These are phyloP conservation scores for Siderastrea siderea DNA, from an alignment of 92 coral and sea anemone species.

Conservation along the genomic window DNA sequence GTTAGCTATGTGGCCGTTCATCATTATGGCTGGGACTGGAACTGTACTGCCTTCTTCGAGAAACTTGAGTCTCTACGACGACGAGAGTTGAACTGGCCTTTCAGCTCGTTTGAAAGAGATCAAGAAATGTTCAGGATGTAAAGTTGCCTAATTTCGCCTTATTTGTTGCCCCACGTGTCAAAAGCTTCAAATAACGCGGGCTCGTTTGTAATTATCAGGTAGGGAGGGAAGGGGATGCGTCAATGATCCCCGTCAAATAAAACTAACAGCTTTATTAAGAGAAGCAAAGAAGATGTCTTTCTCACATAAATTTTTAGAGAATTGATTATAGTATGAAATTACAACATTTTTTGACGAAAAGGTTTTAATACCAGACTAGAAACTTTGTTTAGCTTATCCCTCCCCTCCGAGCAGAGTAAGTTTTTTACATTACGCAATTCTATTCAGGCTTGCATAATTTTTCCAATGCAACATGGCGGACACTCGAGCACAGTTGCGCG, in stretches of 20 bases:
- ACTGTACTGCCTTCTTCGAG: constrained; percentile 1
- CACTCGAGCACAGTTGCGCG: constrained; percentile 10
- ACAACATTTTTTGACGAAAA: neutral
- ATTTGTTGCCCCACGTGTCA: neutral
- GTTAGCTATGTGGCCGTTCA: constrained; percentile 53
- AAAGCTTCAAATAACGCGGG: constrained; percentile 25
- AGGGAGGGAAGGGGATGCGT: neutral
- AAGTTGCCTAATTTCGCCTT: neutral
- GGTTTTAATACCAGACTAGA: neutral
- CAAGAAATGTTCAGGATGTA: too few species aligned
- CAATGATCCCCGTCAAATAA: neutral
- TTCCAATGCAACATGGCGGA: constrained; percentile 45
- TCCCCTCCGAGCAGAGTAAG: neutral
- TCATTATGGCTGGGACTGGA: constrained; percentile 24
- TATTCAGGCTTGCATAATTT: neutral
- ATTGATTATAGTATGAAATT: neutral
- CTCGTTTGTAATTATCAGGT: neutral
- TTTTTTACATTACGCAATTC: neutral
- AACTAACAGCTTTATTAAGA: neutral
- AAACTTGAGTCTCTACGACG: neutral
- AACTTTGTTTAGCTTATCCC: neutral
- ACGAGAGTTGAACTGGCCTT: too few species aligned
- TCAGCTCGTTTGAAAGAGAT: too few species aligned
- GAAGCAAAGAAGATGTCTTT: too few species aligned
- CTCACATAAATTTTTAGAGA: neutral